Conservation (phyloP, 2,888 invertebrate species). For the Chironomus riparius region DNA sequence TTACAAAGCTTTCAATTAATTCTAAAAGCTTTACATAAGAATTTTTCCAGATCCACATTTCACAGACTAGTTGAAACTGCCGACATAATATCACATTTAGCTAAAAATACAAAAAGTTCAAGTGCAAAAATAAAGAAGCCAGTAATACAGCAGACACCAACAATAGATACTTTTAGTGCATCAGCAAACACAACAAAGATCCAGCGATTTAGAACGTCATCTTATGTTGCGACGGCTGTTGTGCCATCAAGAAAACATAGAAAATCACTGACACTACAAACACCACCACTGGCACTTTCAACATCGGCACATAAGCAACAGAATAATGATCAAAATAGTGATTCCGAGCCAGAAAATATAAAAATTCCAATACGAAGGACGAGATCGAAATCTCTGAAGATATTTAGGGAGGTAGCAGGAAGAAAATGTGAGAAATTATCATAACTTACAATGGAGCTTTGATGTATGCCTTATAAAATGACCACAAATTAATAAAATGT, state of each 20-base stretch:
- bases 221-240: conserved; percentile 50
- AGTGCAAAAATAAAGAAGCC: conserved; percentile 21
- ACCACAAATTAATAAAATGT: neutral
- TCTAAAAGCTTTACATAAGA: conserved; percentile 40
- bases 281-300: neutral
- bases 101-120: conserved; percentile 44
- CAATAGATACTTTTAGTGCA: conserved; percentile 28
- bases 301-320: neutral
- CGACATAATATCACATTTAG: conserved; percentile 40
- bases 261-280: neutral
- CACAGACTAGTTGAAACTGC: conserved; percentile 37
- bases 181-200: conserved; percentile 33
- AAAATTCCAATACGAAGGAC: conserved; percentile 14
- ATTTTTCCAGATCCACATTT: conserved; percentile 40
- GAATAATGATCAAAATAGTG: neutral
- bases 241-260: conserved; percentile 40
- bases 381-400: neutral
- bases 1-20: conserved; percentile 30
- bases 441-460: neutral
- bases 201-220: conserved; percentile 47
- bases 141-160: conserved; percentile 33
- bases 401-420: neutral
- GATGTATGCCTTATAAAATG: neutral
- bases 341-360: conserved; percentile 9
- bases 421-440: conserved; percentile 12